Base-by-base conservation (phyloP, 1,140 invertebrate species). In the Pantala flavescens region DNA sequence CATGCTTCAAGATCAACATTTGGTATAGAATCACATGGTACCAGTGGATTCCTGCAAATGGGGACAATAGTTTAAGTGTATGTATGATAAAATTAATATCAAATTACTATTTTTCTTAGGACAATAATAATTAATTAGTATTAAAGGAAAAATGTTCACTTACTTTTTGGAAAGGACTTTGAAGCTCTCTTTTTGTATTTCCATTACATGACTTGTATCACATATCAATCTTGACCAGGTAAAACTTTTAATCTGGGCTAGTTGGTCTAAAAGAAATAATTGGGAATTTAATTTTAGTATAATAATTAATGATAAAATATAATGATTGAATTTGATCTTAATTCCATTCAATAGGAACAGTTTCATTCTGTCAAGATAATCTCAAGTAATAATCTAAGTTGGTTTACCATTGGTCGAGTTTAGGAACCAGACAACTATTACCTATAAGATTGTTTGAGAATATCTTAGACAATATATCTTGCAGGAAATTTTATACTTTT, bases 161-260 rank as follows among this genome's bases (percentile, higher is more conserved):
- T 36, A 36, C 28, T 36, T 36, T 36, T 36, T 36, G 28, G 28
- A 36, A 5, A 36, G 9, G 28, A 36, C 28, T 36, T 36, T 63
- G 76, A 90, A 88, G n/a, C 84, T 87, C 71, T 86, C 83, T n/a
- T 81, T 82, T 77, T 89, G 88, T 82, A 90, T 88, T 3, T 76
- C 79, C 24, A 90, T 86, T 24, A 88, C 85, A 79, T 94, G 90
- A 5, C 87, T 86, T 81, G 94, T 94, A 78, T 94, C 90, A 79
- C 93, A 95, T 43, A 95, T 85, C 11, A 95, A 82, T 78, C 89
- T 83, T 0, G 91, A 86, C 49, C 94, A 80, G 0, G 88, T 86
- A 0, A 85, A 85, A 78, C 92, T 93, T 73, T 89, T 87, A 43
- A 95, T 87, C 82, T 93, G 87, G 71, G 84, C 79, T 73, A 94